phyloP scores from a whole-genome alignment of 2,888 invertebrate species.

The Leptogaster cylindrica region DNA sequence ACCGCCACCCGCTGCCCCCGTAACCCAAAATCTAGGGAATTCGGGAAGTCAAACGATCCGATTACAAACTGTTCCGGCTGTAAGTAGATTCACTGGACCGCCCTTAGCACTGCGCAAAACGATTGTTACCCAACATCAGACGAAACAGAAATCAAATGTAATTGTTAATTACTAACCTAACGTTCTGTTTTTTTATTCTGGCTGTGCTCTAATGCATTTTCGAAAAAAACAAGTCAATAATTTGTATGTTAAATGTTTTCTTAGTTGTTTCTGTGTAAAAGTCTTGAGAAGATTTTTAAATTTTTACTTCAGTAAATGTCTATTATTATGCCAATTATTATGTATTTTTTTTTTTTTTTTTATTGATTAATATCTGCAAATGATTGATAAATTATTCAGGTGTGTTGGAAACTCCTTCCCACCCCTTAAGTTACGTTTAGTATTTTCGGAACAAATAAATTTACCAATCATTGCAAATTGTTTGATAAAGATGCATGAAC shows the following conservation, averaged over 20 bases:
- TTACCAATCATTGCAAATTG: slow-evolving; percentile 30
- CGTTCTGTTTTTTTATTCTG: slow-evolving; percentile 22
- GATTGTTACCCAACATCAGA: slow-evolving; percentile 62
- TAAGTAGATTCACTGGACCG: slow-evolving; percentile 77
- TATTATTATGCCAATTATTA: slow-evolving; percentile 11
- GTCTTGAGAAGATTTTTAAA: slow-evolving; percentile 22
- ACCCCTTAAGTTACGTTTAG: too few species aligned
- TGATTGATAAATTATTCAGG: too few species aligned
- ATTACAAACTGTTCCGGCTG: slow-evolving; percentile 85
- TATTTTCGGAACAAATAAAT: background rate
- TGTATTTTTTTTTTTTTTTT: background rate
- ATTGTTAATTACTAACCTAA: slow-evolving; percentile 47
- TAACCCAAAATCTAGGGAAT: slow-evolving; percentile 62
- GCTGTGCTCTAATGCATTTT: slow-evolving; percentile 30
- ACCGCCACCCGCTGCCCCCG: slow-evolving; percentile 71
- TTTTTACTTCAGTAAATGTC: slow-evolving; percentile 7
- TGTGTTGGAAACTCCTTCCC: too few species aligned
- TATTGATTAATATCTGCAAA: too few species aligned
- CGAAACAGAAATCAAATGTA: slow-evolving; percentile 61
- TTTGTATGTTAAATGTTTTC: background rate
- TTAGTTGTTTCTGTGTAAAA: too few species aligned
- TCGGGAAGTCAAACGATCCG: slow-evolving; percentile 77
- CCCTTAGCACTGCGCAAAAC: slow-evolving; percentile 69
- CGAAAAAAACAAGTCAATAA: too few species aligned
- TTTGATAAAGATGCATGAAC: too few species aligned